Conservation (phyloP, 2,113 vertebrate species). For the Anser brachyrhynchus region DNA sequence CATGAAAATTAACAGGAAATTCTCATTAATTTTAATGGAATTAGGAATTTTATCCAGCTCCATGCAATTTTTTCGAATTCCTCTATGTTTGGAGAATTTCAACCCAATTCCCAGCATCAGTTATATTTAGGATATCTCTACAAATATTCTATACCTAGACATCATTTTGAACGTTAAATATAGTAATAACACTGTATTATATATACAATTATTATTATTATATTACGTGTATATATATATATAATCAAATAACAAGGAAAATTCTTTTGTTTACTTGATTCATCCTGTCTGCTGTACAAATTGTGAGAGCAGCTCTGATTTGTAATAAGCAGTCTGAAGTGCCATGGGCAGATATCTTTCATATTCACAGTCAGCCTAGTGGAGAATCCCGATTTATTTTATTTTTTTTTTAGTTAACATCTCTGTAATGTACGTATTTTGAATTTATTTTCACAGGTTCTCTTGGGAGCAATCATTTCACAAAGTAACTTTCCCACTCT, state of each 20-base stretch:
- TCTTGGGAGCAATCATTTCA: neutral
- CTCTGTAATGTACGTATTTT: neutral
- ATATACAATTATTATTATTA: no score
- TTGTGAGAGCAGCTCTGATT: neutral
- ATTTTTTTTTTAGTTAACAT: neutral
- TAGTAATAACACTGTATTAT: neutral
- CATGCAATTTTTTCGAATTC: neutral
- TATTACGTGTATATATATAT: no score
- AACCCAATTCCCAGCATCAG: accelerated
- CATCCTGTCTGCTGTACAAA: neutral
- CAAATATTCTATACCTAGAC: neutral
- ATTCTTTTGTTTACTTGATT: neutral
- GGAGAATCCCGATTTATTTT: neutral
- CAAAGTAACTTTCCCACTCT: neutral
- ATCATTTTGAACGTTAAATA: neutral
- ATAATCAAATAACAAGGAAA: neutral
- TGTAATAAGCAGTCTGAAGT: neutral
- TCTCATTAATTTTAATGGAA: neutral
- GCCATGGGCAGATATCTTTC: neutral
- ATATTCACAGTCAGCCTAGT: neutral
- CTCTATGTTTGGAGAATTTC: neutral
- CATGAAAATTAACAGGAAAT: neutral
- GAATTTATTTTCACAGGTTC: neutral
- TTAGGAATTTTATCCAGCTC: neutral
- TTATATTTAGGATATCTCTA: neutral